Conservation (phyloP, 2,113 vertebrate genomes). For the Lasiurus borealis region DNA sequence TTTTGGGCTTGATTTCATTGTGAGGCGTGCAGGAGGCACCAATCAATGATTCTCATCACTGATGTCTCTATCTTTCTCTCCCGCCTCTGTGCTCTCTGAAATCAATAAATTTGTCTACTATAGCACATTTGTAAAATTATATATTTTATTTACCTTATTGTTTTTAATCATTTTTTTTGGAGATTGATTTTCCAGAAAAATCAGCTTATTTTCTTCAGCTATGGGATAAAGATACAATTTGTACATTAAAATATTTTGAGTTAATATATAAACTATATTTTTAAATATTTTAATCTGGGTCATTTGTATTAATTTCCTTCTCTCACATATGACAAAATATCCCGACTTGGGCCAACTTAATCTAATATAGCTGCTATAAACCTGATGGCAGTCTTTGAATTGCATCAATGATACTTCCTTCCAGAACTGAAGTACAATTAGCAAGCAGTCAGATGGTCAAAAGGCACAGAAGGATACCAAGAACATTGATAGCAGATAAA, state of each 20-base stretch:
- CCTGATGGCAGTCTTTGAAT: neutral
- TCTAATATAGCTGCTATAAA: neutral
- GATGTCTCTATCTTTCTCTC: too few species aligned
- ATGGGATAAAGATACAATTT: neutral
- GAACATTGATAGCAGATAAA: neutral
- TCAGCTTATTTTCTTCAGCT: neutral
- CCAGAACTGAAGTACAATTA: neutral
- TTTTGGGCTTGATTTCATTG: too few species aligned
- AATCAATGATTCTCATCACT: too few species aligned
- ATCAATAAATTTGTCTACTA: neutral
- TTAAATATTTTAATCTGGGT: neutral
- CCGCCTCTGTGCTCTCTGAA: too few species aligned
- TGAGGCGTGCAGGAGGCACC: too few species aligned
- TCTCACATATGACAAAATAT: neutral
- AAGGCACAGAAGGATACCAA: neutral
- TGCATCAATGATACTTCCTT: neutral
- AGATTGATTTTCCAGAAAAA: neutral
- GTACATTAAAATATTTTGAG: neutral
- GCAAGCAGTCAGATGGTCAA: neutral
- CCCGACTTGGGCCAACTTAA: neutral
- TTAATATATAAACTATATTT: neutral
- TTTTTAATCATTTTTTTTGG: neutral
- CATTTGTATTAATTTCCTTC: neutral
- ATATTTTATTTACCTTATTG: neutral
- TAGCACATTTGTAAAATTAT: constrained; percentile 3